Percentiles rank a stretch among this genome's conserved stretches.
Conservation (phyloP, 1,140 invertebrate genomes). For the Ceratina calcarata region DNA sequence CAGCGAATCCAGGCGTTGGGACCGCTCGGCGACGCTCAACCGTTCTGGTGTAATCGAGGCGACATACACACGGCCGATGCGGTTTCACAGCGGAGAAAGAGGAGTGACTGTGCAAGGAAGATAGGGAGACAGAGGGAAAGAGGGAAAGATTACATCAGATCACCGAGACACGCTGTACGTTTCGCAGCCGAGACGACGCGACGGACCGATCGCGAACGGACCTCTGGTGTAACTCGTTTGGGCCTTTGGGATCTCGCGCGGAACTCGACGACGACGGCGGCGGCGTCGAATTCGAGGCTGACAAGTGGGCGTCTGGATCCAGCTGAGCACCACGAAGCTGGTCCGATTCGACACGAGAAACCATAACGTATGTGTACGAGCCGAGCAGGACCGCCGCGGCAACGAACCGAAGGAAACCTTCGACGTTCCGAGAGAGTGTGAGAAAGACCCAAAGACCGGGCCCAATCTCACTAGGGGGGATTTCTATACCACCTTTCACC, state of each 20-base stretch:
- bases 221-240: constrained; percentile 20
- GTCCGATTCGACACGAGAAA: constrained; percentile 59
- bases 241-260: constrained; percentile 5
- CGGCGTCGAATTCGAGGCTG: constrained; percentile 16
- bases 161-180: constrained; percentile 44
- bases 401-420: constrained; percentile 58
- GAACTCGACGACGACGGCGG: constrained; percentile 22
- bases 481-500: constrained; percentile 46
- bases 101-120: constrained; percentile 13
- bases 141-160: constrained; percentile 43
- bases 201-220: constrained; percentile 43
- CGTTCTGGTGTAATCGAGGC: constrained; percentile 58
- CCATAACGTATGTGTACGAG: constrained; percentile 60
- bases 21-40: constrained; percentile 56
- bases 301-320: constrained; percentile 52
- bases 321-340: constrained; percentile 56
- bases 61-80: constrained; percentile 54
- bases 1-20: constrained; percentile 53
- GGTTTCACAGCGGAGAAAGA: constrained; percentile 54
- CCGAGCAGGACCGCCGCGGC: constrained; percentile 53
- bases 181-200: constrained; percentile 35
- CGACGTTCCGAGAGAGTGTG: constrained; percentile 54
- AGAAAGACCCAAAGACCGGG: constrained; percentile 53
- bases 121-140: constrained; percentile 19
- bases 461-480: constrained; percentile 64